Conservation (phyloP, 2,888 invertebrate species). For the Agonopterix subpropinquella region DNA sequence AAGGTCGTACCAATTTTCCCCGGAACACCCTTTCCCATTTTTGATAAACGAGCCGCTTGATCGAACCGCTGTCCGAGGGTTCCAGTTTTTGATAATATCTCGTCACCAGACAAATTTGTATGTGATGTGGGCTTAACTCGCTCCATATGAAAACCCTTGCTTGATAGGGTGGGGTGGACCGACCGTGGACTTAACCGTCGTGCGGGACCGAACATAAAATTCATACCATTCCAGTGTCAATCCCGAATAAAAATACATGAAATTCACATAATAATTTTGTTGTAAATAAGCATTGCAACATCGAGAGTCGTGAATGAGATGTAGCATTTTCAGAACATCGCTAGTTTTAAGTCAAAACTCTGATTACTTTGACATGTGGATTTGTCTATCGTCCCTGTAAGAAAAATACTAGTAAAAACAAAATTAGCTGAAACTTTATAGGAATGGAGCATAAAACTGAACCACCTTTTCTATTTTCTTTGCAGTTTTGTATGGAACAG, state of each 20-base stretch:
- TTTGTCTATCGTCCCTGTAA: no score
- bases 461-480: no score
- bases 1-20: slow-evolving; percentile 37
- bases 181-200: background rate
- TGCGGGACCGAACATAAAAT: background rate
- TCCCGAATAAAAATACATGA: slow-evolving; percentile 7
- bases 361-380: no score
- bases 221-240: slow-evolving; percentile 3
- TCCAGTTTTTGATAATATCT: slow-evolving; percentile 57
- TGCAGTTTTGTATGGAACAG: no score
- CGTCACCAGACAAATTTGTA: slow-evolving; percentile 63
- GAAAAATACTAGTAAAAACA: no score
- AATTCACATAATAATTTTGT: background rate
- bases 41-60: slow-evolving; percentile 61
- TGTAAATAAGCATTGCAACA: background rate
- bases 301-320: no score
- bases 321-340: no score
- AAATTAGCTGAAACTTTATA: no score
- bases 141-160: slow-evolving; percentile 30
- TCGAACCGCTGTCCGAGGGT: slow-evolving; percentile 47
- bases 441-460: no score
- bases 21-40: slow-evolving; percentile 41
- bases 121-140: slow-evolving; percentile 44
- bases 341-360: no score
- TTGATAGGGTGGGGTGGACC: slow-evolving; percentile 11